Conservation (phyloP, 2,797 vertebrate species). For the Lycodopsis pacificus region DNA sequence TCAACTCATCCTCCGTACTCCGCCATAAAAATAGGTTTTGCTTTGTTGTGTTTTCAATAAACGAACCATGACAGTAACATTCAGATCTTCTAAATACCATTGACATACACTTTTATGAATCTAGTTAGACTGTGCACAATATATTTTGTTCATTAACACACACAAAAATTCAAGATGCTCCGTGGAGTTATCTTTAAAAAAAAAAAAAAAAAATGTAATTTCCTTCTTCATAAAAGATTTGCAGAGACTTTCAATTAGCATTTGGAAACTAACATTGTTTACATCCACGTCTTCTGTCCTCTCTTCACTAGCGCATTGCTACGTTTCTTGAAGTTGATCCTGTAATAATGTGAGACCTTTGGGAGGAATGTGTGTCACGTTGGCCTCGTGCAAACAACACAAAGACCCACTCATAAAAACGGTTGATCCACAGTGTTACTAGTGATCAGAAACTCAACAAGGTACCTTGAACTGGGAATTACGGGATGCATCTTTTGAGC, state of each 20-base stretch:
- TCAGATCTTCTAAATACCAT: background rate
- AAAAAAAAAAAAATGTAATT: background rate
- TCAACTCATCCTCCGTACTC: background rate
- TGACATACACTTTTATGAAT: background rate
- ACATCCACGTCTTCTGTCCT: background rate
- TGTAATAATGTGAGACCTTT: background rate
- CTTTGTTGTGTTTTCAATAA: background rate
- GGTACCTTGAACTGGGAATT: no score
- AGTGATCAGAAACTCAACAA: no score
- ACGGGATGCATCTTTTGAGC: no score
- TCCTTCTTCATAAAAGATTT: background rate
- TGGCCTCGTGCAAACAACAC: background rate
- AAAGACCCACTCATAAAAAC: no score
- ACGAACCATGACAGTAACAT: background rate
- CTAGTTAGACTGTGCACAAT: background rate
- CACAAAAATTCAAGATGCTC: background rate
- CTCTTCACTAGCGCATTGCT: background rate
- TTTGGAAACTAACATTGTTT: no score
- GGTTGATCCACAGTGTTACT: no score
- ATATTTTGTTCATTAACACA: background rate
- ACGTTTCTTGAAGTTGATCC: background rate
- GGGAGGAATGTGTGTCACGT: background rate
- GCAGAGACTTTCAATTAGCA: no score
- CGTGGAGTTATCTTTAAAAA: background rate
- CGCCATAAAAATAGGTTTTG: background rate